phyloP scores from a whole-genome alignment of 2,888 invertebrate species.

The Crepidodera aurea region DNA sequence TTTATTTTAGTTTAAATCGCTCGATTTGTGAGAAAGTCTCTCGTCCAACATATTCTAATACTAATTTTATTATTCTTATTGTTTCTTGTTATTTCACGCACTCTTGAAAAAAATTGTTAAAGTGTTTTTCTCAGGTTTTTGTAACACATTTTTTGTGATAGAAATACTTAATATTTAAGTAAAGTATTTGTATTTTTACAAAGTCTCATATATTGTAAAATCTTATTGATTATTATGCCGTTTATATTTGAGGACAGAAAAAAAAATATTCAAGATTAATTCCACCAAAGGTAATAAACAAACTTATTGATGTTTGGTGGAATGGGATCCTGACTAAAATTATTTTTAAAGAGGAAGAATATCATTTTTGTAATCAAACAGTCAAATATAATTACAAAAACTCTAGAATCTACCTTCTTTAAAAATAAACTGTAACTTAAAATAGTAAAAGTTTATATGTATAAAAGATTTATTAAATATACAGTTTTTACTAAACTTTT shows the following conservation, averaged over 20 bases:
- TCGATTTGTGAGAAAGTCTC: too few relatives aligned
- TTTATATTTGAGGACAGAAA: not conserved
- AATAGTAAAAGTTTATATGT: too few relatives aligned
- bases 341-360: conserved; percentile 6
- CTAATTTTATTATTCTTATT: conserved; percentile 35
- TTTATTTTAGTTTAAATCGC: too few relatives aligned
- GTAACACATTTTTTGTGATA: conserved; percentile 55
- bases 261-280: not conserved
- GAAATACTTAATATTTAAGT: conserved; percentile 61
- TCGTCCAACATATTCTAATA: not conserved
- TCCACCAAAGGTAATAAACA: not conserved
- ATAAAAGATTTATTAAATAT: too few relatives aligned
- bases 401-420: too few relatives aligned
- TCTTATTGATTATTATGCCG: conserved; percentile 42
- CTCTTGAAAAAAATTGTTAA: conserved; percentile 34
- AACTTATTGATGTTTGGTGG: not conserved
- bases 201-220: conserved; percentile 47
- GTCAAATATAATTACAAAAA: not conserved
- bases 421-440: too few relatives aligned
- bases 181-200: conserved; percentile 58
- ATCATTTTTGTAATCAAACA: not conserved
- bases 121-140: conserved; percentile 47
- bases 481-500: too few relatives aligned
- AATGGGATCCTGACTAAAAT: not conserved
- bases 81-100: conserved; percentile 34